These are phyloP conservation scores for Paralichthys olivaceus DNA, from an alignment of 2,113 vertebrate species.

Conservation along the genomic window DNA sequence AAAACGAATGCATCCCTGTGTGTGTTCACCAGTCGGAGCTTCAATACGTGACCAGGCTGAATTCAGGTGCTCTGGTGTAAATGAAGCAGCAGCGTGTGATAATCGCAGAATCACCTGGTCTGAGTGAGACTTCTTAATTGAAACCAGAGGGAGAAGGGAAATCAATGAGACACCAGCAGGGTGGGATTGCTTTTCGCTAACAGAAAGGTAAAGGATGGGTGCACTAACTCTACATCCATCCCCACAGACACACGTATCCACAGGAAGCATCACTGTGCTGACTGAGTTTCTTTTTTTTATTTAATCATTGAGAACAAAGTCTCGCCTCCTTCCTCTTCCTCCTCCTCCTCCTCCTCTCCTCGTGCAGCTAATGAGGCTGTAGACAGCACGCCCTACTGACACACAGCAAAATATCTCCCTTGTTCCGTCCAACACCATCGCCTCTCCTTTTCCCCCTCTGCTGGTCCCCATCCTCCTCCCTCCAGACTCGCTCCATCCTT, in stretches of 20 bases:
- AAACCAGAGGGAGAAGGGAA: slow-evolving; percentile 21
- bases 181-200: slow-evolving; percentile 40
- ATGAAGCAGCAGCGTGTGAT: slow-evolving; percentile 33
- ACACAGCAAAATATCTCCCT: slow-evolving; percentile 14
- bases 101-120: slow-evolving; percentile 26
- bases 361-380: slow-evolving; percentile 51
- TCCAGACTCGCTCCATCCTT: slow-evolving; percentile 23
- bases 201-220: slow-evolving; percentile 41
- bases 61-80: slow-evolving; percentile 27
- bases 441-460: background rate
- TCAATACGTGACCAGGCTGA: too few relatives aligned
- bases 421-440: slow-evolving; percentile 10
- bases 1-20: too few relatives aligned
- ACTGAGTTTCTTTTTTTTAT: slow-evolving; percentile 16
- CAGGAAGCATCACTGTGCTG: slow-evolving; percentile 34
- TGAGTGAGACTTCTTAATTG: slow-evolving; percentile 36
- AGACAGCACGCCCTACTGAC: slow-evolving; percentile 61
- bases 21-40: too few relatives aligned
- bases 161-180: slow-evolving; percentile 42
- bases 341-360: slow-evolving; percentile 19
- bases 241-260: slow-evolving; percentile 22
- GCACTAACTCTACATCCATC: slow-evolving; percentile 13
- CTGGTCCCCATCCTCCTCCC: slow-evolving; percentile 34
- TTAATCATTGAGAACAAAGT: slow-evolving; percentile 55
- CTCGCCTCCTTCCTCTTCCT: slow-evolving; percentile 28